phyloP scores from a whole-genome alignment of 2,888 invertebrate genomes.

The Macropis europaea region DNA sequence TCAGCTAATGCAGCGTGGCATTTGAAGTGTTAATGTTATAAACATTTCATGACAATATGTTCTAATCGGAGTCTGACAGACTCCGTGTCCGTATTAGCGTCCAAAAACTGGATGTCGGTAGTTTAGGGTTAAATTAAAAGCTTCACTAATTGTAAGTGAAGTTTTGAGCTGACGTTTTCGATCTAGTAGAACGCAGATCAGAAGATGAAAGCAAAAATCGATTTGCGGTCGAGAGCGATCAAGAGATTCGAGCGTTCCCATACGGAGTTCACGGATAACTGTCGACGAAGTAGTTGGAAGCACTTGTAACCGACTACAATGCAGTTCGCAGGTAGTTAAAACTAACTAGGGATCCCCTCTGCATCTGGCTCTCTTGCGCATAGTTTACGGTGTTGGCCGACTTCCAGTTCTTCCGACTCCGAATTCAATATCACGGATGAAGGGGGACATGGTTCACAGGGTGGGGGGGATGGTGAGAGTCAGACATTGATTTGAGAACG shows the following conservation, averaged over 20 bases:
- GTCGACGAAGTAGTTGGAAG: constrained; percentile 23
- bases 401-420: constrained; percentile 39
- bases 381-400: constrained; percentile 43
- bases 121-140: no score
- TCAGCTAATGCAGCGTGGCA: no score
- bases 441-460: constrained; percentile 3
- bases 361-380: constrained; percentile 10
- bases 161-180: no score
- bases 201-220: constrained; percentile 21
- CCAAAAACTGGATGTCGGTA: no score
- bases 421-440: constrained; percentile 31
- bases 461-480: not conserved
- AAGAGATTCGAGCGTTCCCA: constrained; percentile 13
- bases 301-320: constrained; percentile 26
- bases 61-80: no score
- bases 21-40: no score
- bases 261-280: not conserved
- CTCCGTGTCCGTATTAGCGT: no score
- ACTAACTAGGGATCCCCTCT: constrained; percentile 40
- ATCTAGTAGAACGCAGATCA: not conserved
- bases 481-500: constrained; percentile 6
- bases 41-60: no score
- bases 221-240: constrained; percentile 19
- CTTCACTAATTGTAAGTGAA: no score
- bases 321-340: constrained; percentile 46